Percentiles rank a stretch among this genome's conserved stretches.
These are phyloP conservation scores for Caenorhabditis tropicalis DNA, from an alignment of 1,140 invertebrate genomes.

Conservation along the genomic window DNA sequence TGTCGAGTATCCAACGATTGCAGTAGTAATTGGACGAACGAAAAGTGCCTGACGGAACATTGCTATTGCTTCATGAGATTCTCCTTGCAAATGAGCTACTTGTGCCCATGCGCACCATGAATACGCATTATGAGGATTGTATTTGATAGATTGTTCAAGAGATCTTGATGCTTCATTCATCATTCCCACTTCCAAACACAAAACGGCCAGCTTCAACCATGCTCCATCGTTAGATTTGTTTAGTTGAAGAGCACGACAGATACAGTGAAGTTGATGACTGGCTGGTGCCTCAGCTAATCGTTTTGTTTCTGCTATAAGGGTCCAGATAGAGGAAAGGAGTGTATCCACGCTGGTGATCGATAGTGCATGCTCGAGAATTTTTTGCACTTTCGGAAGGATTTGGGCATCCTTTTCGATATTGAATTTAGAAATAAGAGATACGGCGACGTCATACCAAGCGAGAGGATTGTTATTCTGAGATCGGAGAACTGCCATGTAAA, in stretches of 20 bases:
- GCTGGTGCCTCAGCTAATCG: neutral
- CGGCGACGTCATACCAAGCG: constrained; percentile 1
- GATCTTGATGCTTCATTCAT: neutral
- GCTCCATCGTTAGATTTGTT: constrained; percentile 38
- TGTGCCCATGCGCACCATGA: constrained; percentile 44
- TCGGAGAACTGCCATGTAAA: constrained; percentile 11
- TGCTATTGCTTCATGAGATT: neutral
- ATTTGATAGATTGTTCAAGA: constrained; percentile 35
- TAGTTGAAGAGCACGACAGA: neutral
- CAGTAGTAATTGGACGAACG: neutral
- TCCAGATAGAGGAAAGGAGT: neutral
- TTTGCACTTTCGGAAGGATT: neutral
- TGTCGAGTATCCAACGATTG: neutral
- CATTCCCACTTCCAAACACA: neutral
- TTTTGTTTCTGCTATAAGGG: constrained; percentile 32
- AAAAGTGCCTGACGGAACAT: constrained; percentile 43
- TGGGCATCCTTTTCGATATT: neutral
- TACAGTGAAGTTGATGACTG: constrained; percentile 21
- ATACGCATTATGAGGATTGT: constrained; percentile 44
- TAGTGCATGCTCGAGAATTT: constrained; percentile 27
- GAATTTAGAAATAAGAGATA: neutral
- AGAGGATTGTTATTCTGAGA: neutral
- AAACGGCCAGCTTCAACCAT: constrained; percentile 19
- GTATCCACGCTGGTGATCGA: neutral
- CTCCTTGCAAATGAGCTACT: neutral